Evolutionary conservation across 2,797 vertebrate species (phyloP), one percentile per base, ranked within the genome.

Genomic region (Microctenopoma lineatum): DNA sequence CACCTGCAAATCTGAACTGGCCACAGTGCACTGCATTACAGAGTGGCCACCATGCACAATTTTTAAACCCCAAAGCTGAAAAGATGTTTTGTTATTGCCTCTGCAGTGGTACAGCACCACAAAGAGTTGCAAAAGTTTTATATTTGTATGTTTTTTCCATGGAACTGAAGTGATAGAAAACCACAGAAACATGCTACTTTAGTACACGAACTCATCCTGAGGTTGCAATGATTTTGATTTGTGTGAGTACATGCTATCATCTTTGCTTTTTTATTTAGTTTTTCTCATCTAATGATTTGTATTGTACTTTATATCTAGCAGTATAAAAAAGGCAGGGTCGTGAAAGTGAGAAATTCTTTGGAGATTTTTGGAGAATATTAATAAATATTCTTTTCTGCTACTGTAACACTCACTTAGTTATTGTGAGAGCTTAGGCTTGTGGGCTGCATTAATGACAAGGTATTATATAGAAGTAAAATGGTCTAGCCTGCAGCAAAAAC

Each of bases 1-100:
- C 82, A 88, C 87, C 81, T 84, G 67, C 55, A 73, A 75, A 84
- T 89, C 80, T 84, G 80, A 80, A 84, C 86, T 76, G 75, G 70
- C 63, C 58, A 58, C 60, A 52, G 53, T 59, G 47, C 59, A 59
- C 73, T 25, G 59, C 48, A 61, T 73, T 68, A 77, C 79, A 83
- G 55, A 36, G 48, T 21, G 34, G 46, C 39, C 55, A 55, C 60
- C 41, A 52, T 73, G 66, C 55, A 72, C 66, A 69, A 54, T 82
- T n/a, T 78, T 76, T 32, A 15, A 62, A 55, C 51, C 52, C 55
- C 56, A 66, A 59, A 77, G 41, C 65, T 50, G 12, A 46, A 75
- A 75, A 59, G 29, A 65, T 65, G 47, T 67, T 75, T 76, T 76
- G 32, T 75, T 79, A 61, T 73, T 75, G 56, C 47, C 52, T 60